Percentiles rank a stretch among this genome's conserved stretches.
These are phyloP conservation scores for Apolygus lucorum DNA, from an alignment of 1,140 invertebrate genomes.

Conservation along the genomic window DNA sequence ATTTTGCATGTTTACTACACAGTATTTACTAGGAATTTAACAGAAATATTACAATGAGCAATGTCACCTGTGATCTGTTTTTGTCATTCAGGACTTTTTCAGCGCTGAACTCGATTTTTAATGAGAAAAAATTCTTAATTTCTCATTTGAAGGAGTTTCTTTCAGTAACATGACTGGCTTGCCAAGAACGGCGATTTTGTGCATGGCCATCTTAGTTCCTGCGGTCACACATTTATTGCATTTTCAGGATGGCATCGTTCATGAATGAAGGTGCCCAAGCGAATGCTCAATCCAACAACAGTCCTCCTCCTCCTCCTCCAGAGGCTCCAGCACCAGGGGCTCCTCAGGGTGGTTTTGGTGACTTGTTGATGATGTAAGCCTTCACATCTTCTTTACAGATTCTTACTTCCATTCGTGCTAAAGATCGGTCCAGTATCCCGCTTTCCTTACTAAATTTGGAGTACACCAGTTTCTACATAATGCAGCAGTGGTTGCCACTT, in stretches of 20 bases:
- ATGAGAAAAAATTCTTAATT: too few species aligned
- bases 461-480: not conserved
- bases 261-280: not conserved
- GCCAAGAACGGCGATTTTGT: not conserved
- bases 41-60: too few species aligned
- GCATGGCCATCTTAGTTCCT: not conserved
- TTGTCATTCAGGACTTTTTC: too few species aligned
- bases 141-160: too few species aligned
- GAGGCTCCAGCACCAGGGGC: too few species aligned
- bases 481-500: not conserved
- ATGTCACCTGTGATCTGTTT: too few species aligned
- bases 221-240: too few species aligned
- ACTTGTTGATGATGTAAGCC: slow-evolving; percentile 46
- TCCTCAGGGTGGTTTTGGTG: slow-evolving; percentile 42
- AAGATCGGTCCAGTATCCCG: not conserved
- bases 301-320: slow-evolving; percentile 38
- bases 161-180: too few species aligned
- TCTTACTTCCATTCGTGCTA: not conserved
- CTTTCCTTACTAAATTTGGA: not conserved
- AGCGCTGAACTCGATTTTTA: too few species aligned
- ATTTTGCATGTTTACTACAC: too few species aligned
- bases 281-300: slow-evolving; percentile 34
- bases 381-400: not conserved
- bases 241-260: slow-evolving; percentile 36
- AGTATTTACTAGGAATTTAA: too few species aligned